A percentile compares a stretch with the other conserved stretches of the same genome.
Conservation (phyloP, 2,113 vertebrate genomes). For the Phainopepla nitens region DNA sequence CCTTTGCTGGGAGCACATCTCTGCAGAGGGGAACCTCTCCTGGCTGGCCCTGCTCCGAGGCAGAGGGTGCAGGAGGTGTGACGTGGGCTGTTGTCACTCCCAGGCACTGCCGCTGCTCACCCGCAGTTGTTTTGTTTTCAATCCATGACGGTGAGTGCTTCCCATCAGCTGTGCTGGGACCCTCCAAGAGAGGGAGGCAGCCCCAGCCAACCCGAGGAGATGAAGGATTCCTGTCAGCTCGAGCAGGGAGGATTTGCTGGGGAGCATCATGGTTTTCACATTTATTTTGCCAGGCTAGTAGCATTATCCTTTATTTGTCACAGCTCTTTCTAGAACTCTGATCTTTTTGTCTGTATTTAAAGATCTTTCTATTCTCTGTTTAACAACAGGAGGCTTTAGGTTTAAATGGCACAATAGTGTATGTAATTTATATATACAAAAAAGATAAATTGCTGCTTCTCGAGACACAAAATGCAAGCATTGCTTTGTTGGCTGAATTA, state of each 20-base stretch:
- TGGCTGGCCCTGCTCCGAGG: fast-evolving
- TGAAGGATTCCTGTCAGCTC: not conserved
- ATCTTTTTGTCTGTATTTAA: slow-evolving; percentile 48
- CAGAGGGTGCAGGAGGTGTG: not conserved
- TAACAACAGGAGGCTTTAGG: slow-evolving; percentile 18
- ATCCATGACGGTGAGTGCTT: not conserved
- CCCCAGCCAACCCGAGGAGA: not conserved
- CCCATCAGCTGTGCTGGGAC: not conserved
- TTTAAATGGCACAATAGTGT: slow-evolving; percentile 32
- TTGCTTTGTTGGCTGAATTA: slow-evolving; percentile 58
- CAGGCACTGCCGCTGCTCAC: not conserved
- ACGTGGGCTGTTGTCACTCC: not conserved
- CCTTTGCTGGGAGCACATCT: not conserved
- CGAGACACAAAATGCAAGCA: not conserved
- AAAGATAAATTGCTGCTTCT: slow-evolving; percentile 38
- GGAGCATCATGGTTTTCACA: not conserved
- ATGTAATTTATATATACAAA: slow-evolving; percentile 48
- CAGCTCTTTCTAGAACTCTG: slow-evolving; percentile 48
- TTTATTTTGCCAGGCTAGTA: slow-evolving; percentile 6
- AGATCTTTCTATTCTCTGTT: slow-evolving; percentile 4
- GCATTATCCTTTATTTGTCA: slow-evolving; percentile 13
- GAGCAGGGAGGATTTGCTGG: not conserved
- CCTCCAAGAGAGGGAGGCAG: not conserved
- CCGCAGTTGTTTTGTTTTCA: not conserved
- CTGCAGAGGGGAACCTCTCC: not conserved